These are phyloP conservation scores for Fragum fragum DNA, from an alignment of 2,888 invertebrate genomes.

Conservation along the genomic window DNA sequence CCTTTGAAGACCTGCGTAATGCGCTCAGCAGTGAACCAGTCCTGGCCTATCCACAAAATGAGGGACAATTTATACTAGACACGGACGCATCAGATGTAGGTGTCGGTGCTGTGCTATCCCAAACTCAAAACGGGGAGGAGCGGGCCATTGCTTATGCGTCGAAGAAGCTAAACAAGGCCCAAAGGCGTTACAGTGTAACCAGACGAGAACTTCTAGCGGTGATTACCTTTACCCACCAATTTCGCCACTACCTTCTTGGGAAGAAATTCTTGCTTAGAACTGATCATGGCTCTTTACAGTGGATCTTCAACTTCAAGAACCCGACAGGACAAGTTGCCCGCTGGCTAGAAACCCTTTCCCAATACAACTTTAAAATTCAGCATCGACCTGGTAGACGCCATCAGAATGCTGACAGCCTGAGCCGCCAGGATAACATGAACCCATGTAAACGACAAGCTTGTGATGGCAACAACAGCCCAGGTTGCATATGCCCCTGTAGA, in stretches of 20 bases:
- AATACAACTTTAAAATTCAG: not conserved
- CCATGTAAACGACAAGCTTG: too few species aligned
- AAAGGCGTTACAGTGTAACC: conserved; percentile 21
- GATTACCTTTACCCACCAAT: not conserved
- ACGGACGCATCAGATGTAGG: conserved; percentile 17
- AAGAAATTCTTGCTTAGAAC: not conserved
- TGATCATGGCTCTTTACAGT: conserved; percentile 2
- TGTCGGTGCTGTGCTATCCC: conserved; percentile 31
- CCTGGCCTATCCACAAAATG: conserved; percentile 39
- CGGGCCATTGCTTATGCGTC: conserved; percentile 36
- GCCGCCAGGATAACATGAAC: conserved; percentile 14
- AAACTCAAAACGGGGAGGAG: conserved; percentile 40
- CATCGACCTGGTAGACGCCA: not conserved
- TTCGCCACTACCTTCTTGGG: not conserved
- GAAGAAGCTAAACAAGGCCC: not conserved
- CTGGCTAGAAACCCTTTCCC: not conserved
- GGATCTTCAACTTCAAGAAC: not conserved
- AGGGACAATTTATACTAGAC: conserved; percentile 26
- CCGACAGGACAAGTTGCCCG: not conserved
- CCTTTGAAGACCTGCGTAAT: conserved; percentile 43
- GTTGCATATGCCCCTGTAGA: too few species aligned
- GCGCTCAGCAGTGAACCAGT: conserved; percentile 26
- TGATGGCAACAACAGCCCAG: too few species aligned
- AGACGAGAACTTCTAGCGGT: not conserved
- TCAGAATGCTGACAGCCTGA: not conserved